A percentile compares a stretch with the other conserved stretches of the same genome.
These are phyloP conservation scores for Electrona antarctica DNA, from an alignment of 2,113 vertebrate species.

Conservation along the genomic window DNA sequence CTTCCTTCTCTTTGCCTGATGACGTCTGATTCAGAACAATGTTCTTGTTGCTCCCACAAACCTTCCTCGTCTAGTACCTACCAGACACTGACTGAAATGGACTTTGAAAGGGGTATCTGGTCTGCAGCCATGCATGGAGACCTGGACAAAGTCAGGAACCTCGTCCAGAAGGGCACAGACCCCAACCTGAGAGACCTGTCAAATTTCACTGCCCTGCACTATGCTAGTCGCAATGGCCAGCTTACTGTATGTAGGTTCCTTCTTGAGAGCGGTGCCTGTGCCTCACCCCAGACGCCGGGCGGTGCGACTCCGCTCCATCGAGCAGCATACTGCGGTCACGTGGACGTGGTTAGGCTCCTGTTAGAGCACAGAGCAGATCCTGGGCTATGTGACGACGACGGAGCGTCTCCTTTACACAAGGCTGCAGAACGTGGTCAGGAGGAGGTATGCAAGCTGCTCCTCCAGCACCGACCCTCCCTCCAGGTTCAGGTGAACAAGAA, in stretches of 20 bases:
- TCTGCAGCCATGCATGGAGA: conserved; percentile 88
- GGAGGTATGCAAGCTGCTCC: conserved; percentile 58
- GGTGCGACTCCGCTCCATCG: conserved; percentile 89
- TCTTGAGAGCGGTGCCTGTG: conserved; percentile 65
- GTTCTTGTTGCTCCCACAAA: conserved; percentile 70
- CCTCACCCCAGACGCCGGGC: conserved; percentile 83
- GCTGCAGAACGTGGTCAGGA: conserved; percentile 31
- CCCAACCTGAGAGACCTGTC: conserved; percentile 81
- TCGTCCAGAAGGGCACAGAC: conserved; percentile 81
- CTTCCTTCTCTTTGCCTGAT: conserved; percentile 30
- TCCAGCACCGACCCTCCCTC: conserved; percentile 75
- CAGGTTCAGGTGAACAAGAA: conserved; percentile 75
- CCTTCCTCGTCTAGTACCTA: conserved; percentile 68
- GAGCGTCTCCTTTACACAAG: conserved; percentile 87
- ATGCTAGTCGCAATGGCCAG: conserved; percentile 88
- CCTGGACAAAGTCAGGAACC: conserved; percentile 73
- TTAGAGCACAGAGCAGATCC: conserved; percentile 82
- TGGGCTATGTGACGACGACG: conserved; percentile 78
- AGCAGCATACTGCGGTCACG: conserved; percentile 88
- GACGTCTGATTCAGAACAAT: conserved; percentile 54
- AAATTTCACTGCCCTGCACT: conserved; percentile 92
- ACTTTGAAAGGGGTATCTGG: conserved; percentile 95
- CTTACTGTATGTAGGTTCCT: conserved; percentile 61
- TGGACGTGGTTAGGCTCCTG: conserved; percentile 79
- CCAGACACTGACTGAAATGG: conserved; percentile 90